Base-by-base conservation (phyloP, 1,140 invertebrate species). In the Microplitis mediator region DNA sequence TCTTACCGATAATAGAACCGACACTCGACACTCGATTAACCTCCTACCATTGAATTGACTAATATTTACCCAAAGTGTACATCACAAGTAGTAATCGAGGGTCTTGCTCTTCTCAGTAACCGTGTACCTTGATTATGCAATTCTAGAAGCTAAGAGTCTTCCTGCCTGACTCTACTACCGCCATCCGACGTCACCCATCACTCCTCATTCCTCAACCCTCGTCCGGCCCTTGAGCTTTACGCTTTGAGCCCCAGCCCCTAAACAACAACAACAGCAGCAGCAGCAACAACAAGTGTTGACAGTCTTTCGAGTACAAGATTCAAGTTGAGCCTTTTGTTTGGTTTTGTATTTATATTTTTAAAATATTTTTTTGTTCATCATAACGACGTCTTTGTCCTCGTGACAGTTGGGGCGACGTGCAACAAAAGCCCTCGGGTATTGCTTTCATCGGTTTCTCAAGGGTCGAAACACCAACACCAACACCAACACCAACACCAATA, bases 61-160 rank as follows among this genome's bases (percentile, higher is more conserved):
- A 72, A 72, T 72, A 72, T 72, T 72, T 72, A 72, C 71, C 71
- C 70, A 45, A 54, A 72, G 56, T 64, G 64, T 72, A 60, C 51
- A 62, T 64, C 63, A 31, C 56, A 64, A 45, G 39, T 45, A 45
- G 39, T 11, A 45, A 45, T 72, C 71, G 56, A 72, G 64, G 64
- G 71, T 39, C 56, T 72, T 72, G 34, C 63, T 71, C 69, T 6
- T 45, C 61, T 67, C 64, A 62, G 71, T 66, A 67, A 72, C 56
- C 67, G 36, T 14, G 71, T 67, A 64, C 71, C 71, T 72, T 72
- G 64, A 72, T 72, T 72, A 72, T 72, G 71, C 71, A 72, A 72
- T 72, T 67, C 71, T 72, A 72, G 54, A 72, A 65, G 35, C 62
- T 67, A 64, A 45, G 39, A 45, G 39, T 45, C 39, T 45, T 67